A percentile compares a stretch with the other conserved stretches of the same genome.
These are phyloP conservation scores for Chironomus tepperi DNA, from an alignment of 1,140 invertebrate species.

Conservation along the genomic window DNA sequence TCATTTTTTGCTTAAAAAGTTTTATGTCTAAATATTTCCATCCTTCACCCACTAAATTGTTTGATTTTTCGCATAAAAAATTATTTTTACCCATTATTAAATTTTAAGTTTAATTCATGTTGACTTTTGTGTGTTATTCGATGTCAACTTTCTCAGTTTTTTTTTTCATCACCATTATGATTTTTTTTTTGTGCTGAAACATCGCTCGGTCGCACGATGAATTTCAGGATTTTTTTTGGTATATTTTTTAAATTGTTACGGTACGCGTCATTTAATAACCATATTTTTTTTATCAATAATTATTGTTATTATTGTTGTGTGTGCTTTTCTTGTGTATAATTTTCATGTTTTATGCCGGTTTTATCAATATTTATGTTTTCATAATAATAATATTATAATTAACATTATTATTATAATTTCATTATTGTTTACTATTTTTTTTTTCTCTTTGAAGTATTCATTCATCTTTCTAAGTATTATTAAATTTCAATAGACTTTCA, in stretches of 20 bases:
- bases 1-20: not conserved
- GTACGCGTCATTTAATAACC: not conserved
- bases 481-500: not conserved
- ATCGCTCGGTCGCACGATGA: constrained; percentile 13
- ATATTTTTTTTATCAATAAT: constrained; percentile 4
- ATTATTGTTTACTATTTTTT: too few relatives aligned
- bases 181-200: not conserved
- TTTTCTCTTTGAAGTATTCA: too few relatives aligned
- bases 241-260: not conserved
- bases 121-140: not conserved
- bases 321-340: not conserved
- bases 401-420: too few relatives aligned
- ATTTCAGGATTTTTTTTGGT: not conserved
- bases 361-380: too few relatives aligned
- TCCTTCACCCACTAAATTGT: too few relatives aligned
- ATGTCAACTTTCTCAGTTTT: not conserved
- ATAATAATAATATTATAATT: too few relatives aligned
- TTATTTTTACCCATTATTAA: too few relatives aligned
- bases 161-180: not conserved
- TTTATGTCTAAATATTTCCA: not conserved
- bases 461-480: not conserved
- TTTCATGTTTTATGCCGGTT: not conserved
- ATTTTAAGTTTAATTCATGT: too few relatives aligned
- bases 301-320: constrained; percentile 14
- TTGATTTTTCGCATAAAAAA: too few relatives aligned